Evolutionary conservation across 2,113 vertebrate genomes (phyloP).

Genomic region (Centrocercus urophasianus): DNA sequence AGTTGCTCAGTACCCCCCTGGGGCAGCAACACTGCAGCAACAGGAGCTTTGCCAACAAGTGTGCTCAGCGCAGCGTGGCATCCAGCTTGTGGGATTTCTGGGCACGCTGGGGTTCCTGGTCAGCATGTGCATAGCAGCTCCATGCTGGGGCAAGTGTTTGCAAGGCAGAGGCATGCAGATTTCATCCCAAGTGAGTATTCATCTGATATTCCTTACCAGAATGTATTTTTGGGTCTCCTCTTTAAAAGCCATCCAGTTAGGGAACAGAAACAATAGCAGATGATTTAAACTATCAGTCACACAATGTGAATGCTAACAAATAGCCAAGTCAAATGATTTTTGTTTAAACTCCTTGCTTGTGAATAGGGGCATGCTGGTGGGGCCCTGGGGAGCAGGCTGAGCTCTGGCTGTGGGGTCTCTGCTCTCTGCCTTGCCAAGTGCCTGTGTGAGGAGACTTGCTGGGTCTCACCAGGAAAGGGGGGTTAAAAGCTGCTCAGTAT

Average conservation of each 20-base stretch:
- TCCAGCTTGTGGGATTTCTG: conserved; percentile 32
- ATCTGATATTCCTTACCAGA: conserved; percentile 13
- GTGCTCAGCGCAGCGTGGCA: not conserved
- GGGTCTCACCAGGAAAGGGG: conserved; percentile 18
- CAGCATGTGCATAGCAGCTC: not conserved
- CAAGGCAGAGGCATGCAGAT: not conserved
- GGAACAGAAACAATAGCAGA: conserved; percentile 59
- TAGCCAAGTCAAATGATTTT: not conserved
- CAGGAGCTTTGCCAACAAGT: conserved; percentile 37
- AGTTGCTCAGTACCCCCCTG: not conserved
- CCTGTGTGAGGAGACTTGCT: conserved; percentile 29
- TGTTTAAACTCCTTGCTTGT: not conserved
- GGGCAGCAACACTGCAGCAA: not conserved
- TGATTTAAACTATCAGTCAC: conserved; percentile 37
- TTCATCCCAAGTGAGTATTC: not conserved
- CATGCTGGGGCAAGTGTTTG: not conserved
- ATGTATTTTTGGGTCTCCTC: conserved; percentile 56
- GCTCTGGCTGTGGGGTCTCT: conserved; percentile 22
- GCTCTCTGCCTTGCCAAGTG: conserved; percentile 1
- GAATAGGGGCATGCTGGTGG: not conserved
- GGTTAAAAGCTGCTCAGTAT: not conserved
- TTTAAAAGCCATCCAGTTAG: not conserved
- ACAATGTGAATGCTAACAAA: not conserved
- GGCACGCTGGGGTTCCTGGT: not conserved
- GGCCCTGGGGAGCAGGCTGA: conserved; percentile 15